A percentile compares a stretch with the other conserved stretches of the same genome.
These are phyloP conservation scores for Lepidotrigona ventralis DNA, from an alignment of 1,140 invertebrate species.

Conservation along the genomic window DNA sequence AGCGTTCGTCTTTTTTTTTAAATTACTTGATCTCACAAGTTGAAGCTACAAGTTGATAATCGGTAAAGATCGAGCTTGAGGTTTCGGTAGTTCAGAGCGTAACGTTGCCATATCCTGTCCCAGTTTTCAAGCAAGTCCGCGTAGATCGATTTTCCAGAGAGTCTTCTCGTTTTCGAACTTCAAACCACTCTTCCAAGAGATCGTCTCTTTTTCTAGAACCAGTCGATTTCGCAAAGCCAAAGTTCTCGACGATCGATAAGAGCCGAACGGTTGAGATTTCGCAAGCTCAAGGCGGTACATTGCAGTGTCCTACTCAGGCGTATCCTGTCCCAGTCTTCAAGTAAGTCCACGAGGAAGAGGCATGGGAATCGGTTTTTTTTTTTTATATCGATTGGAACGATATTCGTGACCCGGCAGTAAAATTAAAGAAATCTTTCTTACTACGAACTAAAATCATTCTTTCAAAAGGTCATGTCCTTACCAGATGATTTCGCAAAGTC, in stretches of 20 bases:
- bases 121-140: slow-evolving; percentile 80
- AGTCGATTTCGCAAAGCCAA: slow-evolving; percentile 81
- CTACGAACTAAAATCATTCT: too few relatives aligned
- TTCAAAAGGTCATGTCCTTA: too few relatives aligned
- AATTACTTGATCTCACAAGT: too few relatives aligned
- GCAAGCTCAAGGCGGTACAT: slow-evolving; percentile 70
- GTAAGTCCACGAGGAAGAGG: slow-evolving; percentile 72
- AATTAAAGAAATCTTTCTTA: too few relatives aligned
- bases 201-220: slow-evolving; percentile 78
- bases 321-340: slow-evolving; percentile 84
- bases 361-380: neutral
- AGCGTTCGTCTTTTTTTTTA: too few relatives aligned
- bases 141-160: too few relatives aligned
- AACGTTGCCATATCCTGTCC: slow-evolving; percentile 79
- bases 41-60: too few relatives aligned
- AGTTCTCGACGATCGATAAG: slow-evolving; percentile 80
- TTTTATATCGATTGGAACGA: too few relatives aligned
- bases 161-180: neutral
- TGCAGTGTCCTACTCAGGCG: slow-evolving; percentile 82
- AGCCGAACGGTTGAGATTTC: slow-evolving; percentile 75
- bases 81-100: too few relatives aligned
- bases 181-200: neutral
- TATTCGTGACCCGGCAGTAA: too few relatives aligned
- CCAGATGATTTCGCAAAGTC: too few relatives aligned
- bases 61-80: too few relatives aligned